Evolutionary conservation across 1,140 invertebrate genomes (phyloP).

Genomic region (Watersipora subatra): DNA sequence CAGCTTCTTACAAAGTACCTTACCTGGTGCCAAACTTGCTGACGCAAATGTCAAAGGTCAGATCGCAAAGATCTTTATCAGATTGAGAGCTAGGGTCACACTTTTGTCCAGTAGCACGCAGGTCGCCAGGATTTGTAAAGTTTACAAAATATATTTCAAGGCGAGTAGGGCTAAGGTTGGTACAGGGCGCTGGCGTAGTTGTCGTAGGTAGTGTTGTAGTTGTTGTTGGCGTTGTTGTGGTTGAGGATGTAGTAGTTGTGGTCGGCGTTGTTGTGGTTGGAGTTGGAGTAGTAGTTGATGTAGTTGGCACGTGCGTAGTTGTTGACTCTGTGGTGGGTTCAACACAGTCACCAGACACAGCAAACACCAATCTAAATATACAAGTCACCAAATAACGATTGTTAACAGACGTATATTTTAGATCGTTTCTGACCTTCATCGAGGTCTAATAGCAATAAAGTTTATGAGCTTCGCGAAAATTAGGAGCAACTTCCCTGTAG

Average conservation of each 20-base stretch:
- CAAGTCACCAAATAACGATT: too few species aligned
- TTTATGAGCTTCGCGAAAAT: too few species aligned
- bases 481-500: too few species aligned
- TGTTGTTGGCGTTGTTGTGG: conserved; percentile 4
- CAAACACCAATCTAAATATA: too few species aligned
- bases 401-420: too few species aligned
- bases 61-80: background rate
- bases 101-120: background rate
- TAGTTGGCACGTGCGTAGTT: background rate
- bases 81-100: background rate
- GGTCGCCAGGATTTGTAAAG: background rate
- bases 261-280: background rate
- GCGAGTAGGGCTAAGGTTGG: background rate
- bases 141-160: background rate
- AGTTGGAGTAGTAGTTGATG: background rate
- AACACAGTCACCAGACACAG: too few species aligned
- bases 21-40: background rate
- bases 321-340: conserved; percentile 1
- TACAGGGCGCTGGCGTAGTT: background rate
- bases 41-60: background rate
- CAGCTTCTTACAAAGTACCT: too few species aligned
- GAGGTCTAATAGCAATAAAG: too few species aligned
- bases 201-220: background rate
- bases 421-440: too few species aligned
- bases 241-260: background rate